phyloP scores from a whole-genome alignment of 2,888 invertebrate species.

The Plagodis dolabraria region DNA sequence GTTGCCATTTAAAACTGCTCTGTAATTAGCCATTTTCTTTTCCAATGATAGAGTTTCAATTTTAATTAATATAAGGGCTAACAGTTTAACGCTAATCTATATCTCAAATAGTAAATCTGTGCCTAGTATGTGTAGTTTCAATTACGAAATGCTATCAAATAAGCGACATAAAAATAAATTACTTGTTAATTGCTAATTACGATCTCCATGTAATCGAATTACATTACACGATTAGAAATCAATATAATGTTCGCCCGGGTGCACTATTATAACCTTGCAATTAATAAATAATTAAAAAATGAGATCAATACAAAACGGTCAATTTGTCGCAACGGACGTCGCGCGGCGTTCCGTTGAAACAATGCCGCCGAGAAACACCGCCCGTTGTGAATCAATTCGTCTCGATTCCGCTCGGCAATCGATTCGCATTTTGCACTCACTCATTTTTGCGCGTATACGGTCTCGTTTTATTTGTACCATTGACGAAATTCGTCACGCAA shows the following conservation, averaged over 20 bases:
- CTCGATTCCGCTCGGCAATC: conserved; percentile 64
- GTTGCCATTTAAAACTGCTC: conserved; percentile 50
- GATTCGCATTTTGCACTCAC: conserved; percentile 61
- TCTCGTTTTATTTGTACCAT: conserved; percentile 60
- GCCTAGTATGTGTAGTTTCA: conserved; percentile 5
- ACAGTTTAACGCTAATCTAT: neutral
- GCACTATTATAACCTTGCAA: conserved; percentile 44
- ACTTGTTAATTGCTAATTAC: conserved; percentile 28
- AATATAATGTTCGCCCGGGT: conserved; percentile 33
- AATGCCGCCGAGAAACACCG: conserved; percentile 44
- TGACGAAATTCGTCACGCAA: conserved; percentile 51
- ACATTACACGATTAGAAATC: conserved; percentile 33
- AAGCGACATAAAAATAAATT: conserved; percentile 19
- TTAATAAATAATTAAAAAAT: conserved; percentile 64
- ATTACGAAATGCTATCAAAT: conserved; percentile 22
- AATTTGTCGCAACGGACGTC: conserved; percentile 63
- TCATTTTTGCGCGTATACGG: conserved; percentile 58
- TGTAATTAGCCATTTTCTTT: conserved; percentile 39
- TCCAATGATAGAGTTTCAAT: conserved; percentile 23
- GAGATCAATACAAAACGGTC: conserved; percentile 67
- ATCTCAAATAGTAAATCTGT: too few species aligned
- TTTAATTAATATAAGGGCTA: conserved; percentile 34
- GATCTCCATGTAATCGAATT: conserved; percentile 30
- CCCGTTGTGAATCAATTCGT: conserved; percentile 75
- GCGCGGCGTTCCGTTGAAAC: conserved; percentile 59